Base-by-base conservation (phyloP, 2,113 vertebrate species). In the Kryptolebias marmoratus region DNA sequence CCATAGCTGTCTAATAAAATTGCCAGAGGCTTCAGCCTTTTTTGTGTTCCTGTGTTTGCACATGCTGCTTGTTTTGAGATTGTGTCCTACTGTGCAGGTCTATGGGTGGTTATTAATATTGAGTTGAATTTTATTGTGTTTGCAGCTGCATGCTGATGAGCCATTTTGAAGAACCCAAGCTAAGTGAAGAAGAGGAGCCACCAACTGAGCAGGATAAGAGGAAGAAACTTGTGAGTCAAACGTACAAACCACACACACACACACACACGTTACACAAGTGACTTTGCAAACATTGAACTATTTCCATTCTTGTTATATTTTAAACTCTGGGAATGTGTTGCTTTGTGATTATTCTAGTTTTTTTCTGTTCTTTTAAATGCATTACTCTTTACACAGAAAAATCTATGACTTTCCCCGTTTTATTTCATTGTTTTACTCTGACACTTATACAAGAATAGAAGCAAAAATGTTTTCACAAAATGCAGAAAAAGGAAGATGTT, bases 161-260 rank as follows among this genome's bases (percentile, higher is more conserved):
- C 88, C 91, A 95, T 88, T 93, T 94, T 87, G 97, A 98, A 88
- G 97, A 98, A 74, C 92, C 94, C 39, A 96, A 96, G 85, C 86
- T 92, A 70, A 96, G 93, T 81, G 98, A 98, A 55, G 96, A 97
- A 79, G 95, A 97, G 75, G 97, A 99, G 78, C 96, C 96, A 57
- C 96, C 96, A 28, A 98, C 96, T 68, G 97, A 99, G 68, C 98
- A 99, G 90, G 98, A 99, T 91, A 99, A 97, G 92, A 96, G 97
- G 84, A 99, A 95, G 93, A 98, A 96, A 85, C 87, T 95, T 74
- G 98, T 99, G 87, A 91, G 91, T 92, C 30, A 62, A 64, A 64
- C 48, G 44, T 56, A 61, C 45, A 36, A 44, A 30, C 7, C 53
- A 53, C 12, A 48, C 36, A 66, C 11, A 49, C 30, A 50, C 16